Conservation (phyloP, 1,140 invertebrate species). For the Philopotamus ludificatus region DNA sequence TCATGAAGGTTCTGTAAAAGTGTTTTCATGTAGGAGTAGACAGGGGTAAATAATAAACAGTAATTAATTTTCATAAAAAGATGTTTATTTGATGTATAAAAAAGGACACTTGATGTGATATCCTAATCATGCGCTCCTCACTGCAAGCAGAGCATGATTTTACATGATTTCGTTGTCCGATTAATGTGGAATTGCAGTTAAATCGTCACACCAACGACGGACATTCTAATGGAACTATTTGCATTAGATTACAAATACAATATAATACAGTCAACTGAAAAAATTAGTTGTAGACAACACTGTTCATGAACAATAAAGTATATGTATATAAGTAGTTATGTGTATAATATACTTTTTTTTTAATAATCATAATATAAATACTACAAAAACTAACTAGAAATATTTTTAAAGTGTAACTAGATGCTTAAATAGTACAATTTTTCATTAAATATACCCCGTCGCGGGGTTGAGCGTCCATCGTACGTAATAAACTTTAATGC, state of each 20-base stretch:
- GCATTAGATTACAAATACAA: background rate
- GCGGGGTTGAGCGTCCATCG: slow-evolving; percentile 12
- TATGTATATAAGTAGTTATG: slow-evolving; percentile 26
- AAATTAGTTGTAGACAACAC: background rate
- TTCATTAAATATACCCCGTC: slow-evolving; percentile 32
- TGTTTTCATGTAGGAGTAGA: too few relatives aligned
- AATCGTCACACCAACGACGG: too few relatives aligned
- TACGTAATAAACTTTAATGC: slow-evolving; percentile 19
- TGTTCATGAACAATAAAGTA: background rate
- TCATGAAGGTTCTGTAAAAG: too few relatives aligned
- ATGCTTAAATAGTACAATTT: slow-evolving; percentile 26
- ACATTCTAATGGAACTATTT: too few relatives aligned
- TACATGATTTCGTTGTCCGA: background rate
- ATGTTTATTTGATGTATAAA: slow-evolving; percentile 43
- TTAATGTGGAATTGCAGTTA: too few relatives aligned
- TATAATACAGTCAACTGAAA: slow-evolving; percentile 11
- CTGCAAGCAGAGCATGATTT: slow-evolving; percentile 13
- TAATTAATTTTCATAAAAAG: slow-evolving; percentile 39
- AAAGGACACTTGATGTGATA: slow-evolving; percentile 42
- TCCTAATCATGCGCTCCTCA: slow-evolving; percentile 32
- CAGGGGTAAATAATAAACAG: slow-evolving; percentile 6
- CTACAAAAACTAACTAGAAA: slow-evolving; percentile 42
- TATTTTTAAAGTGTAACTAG: slow-evolving; percentile 42
- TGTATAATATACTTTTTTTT: slow-evolving; percentile 35
- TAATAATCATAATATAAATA: slow-evolving; percentile 42